Base-by-base conservation (phyloP, 2,888 invertebrate species). In the Slavum lentiscoides region DNA sequence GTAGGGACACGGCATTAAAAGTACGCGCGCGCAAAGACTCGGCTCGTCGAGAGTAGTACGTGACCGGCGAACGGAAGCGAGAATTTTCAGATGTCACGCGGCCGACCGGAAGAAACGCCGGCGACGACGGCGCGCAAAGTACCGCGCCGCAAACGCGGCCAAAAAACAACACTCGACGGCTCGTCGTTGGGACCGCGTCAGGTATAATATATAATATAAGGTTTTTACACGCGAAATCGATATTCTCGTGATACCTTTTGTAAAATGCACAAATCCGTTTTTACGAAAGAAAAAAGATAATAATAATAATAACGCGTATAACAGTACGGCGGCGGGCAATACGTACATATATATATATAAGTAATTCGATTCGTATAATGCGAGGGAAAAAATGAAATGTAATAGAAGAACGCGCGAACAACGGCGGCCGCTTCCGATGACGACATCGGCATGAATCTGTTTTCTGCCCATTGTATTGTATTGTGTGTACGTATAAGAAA, bases 81-180 rank as follows among this genome's bases (percentile, higher is more conserved):
- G 43, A 1, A 72, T 80, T 80, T 72, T 80, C 39, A 80, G 80
- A 80, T 80, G 80, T 80, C 80, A 72, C 70, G 72, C 80, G 80
- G 72, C 62, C 61, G 80, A 72, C 80, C 72, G 80, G 80, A 80
- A 80, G 80, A 80, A 80, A 80, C 72, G 70, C 80, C 53, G 39
- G 80, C 39, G 70, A 43, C 43, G 43, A 2, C 8, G 8, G 43
- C 39, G 43, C 3, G 43, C 3, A 43, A 43, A 43, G 8, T 9
- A 7, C 7, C 43, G 43, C 43, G 8, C 43, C 43, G 43, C 43
- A 43, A 2, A 30, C 30, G 30, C 30, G 30, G 30, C n/a, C n/a
- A n/a, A n/a, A n/a, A n/a, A n/a, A n/a, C n/a, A n/a, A n/a, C n/a
- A n/a, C n/a, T n/a, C n/a, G n/a, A n/a, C n/a, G n/a, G n/a, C n/a